These are phyloP conservation scores for Calephelis virginiensis DNA, from an alignment of 1,140 invertebrate genomes.

Conservation along the genomic window DNA sequence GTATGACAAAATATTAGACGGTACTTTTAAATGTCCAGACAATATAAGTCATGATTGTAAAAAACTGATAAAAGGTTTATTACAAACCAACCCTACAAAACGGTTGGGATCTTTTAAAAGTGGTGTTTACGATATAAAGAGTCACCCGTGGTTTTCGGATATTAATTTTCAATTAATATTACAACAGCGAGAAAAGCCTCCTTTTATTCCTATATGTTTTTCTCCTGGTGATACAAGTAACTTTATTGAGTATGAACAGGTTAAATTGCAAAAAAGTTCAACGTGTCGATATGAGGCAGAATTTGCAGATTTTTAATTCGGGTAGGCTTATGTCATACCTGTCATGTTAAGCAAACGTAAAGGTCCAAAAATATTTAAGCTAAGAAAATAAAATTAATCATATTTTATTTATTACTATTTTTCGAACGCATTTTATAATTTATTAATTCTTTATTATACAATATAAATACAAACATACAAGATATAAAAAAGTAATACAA, in stretches of 20 bases:
- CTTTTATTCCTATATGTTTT: constrained; percentile 85
- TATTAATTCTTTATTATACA: no score
- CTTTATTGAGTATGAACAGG: constrained; percentile 83
- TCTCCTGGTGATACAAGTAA: constrained; percentile 82
- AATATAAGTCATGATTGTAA: constrained; percentile 86
- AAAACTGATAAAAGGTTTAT: constrained; percentile 89
- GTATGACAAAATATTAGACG: constrained; percentile 91
- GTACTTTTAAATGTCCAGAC: constrained; percentile 83
- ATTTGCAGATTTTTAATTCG: constrained; percentile 69
- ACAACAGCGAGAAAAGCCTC: constrained; percentile 86
- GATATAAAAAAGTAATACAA: no score
- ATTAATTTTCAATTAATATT: constrained; percentile 92
- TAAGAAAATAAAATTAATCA: no score
- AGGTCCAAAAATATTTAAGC: no score
- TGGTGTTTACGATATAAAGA: constrained; percentile 84
- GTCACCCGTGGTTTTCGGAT: constrained; percentile 83
- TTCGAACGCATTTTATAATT: no score
- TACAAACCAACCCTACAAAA: constrained; percentile 92
- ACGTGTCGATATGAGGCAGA: constrained; percentile 59
- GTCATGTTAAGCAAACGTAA: not conserved
- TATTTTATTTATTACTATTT: no score
- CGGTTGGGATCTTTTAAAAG: constrained; percentile 92
- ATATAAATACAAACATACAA: no score
- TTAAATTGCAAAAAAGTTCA: constrained; percentile 47
- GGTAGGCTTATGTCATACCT: not conserved